These are phyloP conservation scores for Drosophila pseudotalamancana DNA, from an alignment of 2,888 invertebrate species.

Conservation along the genomic window DNA sequence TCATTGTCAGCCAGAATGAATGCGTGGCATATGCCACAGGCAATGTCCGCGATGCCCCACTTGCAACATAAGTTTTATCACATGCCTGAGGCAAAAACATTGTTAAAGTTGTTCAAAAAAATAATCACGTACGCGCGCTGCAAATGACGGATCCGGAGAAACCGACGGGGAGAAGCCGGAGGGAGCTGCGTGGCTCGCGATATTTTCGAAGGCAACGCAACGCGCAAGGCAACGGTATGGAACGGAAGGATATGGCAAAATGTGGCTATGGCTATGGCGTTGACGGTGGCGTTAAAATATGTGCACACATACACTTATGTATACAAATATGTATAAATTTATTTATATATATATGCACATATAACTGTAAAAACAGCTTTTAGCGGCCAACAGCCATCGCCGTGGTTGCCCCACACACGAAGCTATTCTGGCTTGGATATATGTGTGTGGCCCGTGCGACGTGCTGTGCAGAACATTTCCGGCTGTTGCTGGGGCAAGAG, in stretches of 20 bases:
- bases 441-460: constrained; percentile 55
- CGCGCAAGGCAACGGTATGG: constrained; percentile 21
- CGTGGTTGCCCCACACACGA: constrained; percentile 22
- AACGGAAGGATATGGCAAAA: constrained; percentile 77
- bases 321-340: constrained; percentile 6
- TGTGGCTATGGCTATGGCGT: constrained; percentile 66
- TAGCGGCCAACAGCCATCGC: constrained; percentile 69
- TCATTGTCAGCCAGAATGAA: constrained; percentile 41
- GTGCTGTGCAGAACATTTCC: constrained; percentile 77
- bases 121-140: constrained; percentile 75
- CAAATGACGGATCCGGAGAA: constrained; percentile 58
- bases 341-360: constrained; percentile 24
- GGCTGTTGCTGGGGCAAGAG: constrained; percentile 32
- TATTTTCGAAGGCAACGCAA: constrained; percentile 49
- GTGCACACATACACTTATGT: constrained; percentile 13
- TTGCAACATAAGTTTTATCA: constrained; percentile 64
- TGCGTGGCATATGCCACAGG: constrained; percentile 49
- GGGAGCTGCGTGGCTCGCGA: constrained; percentile 9
- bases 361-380: constrained; percentile 78
- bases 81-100: constrained; percentile 62
- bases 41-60: constrained; percentile 17
- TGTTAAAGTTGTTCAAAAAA: constrained; percentile 74
- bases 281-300: constrained; percentile 56
- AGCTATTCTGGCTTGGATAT: constrained; percentile 15
- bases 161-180: no score